Percentiles rank a stretch among this genome's conserved stretches.
Evolutionary conservation across 2,113 vertebrate species (phyloP).

Genomic region (Engraulis encrasicolus): DNA sequence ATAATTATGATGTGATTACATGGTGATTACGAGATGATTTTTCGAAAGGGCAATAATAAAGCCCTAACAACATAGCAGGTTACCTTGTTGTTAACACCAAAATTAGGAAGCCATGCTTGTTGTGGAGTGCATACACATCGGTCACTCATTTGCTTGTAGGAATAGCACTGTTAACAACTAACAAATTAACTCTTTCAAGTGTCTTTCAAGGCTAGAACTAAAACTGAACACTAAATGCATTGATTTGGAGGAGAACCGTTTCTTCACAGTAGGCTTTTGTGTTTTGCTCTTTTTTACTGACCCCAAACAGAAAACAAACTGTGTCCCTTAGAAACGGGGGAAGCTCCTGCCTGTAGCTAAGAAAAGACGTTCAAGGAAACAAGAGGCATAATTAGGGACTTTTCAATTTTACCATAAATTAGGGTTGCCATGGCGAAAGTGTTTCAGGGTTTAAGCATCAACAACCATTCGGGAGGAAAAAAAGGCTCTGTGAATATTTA

Average conservation of each 20-base stretch:
- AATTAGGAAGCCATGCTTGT: not conserved
- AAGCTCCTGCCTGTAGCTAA: not conserved
- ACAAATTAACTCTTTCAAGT: not conserved
- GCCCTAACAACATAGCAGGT: not conserved
- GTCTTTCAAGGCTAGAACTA: not conserved
- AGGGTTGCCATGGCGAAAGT: conserved; percentile 49
- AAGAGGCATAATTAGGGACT: conserved; percentile 44
- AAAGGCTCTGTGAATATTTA: conserved; percentile 28
- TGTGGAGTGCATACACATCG: not conserved
- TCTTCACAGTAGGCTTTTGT: not conserved
- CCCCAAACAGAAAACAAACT: not conserved
- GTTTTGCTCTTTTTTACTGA: not conserved
- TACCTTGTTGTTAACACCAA: not conserved
- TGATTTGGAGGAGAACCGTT: not conserved
- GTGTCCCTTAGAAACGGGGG: not conserved
- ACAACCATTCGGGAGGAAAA: conserved; percentile 25
- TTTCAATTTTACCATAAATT: conserved; percentile 47
- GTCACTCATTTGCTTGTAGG: not conserved
- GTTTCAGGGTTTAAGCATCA: conserved; percentile 28
- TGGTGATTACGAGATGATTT: not conserved
- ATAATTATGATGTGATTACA: not conserved
- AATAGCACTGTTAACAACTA: not conserved
- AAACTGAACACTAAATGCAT: too few relatives aligned
- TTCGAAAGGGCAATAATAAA: too few relatives aligned
- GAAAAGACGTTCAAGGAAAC: conserved; percentile 24